phyloP scores from a whole-genome alignment of 1,140 invertebrate genomes.

The Bemisia tabaci region DNA sequence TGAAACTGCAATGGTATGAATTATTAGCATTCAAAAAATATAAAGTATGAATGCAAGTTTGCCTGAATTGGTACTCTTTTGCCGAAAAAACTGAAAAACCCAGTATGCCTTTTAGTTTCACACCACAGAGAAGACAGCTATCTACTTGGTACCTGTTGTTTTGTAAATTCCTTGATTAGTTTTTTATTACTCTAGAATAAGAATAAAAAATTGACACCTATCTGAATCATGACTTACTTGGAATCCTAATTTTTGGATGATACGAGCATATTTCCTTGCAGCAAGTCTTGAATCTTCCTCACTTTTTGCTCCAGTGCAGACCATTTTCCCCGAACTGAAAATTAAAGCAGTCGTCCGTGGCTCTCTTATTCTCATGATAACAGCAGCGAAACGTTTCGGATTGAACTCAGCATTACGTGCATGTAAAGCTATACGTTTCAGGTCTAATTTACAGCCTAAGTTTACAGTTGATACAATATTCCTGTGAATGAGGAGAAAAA shows the following conservation, averaged over 20 bases:
- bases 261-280: conserved; percentile 95
- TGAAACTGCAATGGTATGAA: too few species aligned
- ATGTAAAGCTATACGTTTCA: conserved; percentile 96
- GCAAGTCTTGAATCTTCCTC: conserved; percentile 94
- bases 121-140: too few species aligned
- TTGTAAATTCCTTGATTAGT: too few species aligned
- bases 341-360: conserved; percentile 97
- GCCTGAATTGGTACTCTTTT: too few species aligned
- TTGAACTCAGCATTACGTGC: conserved; percentile 99
- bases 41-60: too few species aligned
- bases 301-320: conserved; percentile 99
- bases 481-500: conserved; percentile 42
- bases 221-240: conserved; percentile 48
- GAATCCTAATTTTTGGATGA: conserved; percentile 98
- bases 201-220: too few species aligned
- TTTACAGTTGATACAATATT: conserved; percentile 98
- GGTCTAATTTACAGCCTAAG: conserved; percentile 85
- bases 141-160: too few species aligned
- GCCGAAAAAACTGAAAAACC: too few species aligned
- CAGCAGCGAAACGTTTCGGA: conserved; percentile 98
- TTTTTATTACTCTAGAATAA: too few species aligned
- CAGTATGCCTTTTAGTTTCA: too few species aligned
- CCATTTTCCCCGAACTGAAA: conserved; percentile 99
- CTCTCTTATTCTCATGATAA: conserved; percentile 98
- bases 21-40: too few species aligned